These are phyloP conservation scores for Ischnus inquisitorius DNA, from an alignment of 2,888 invertebrate genomes.

Conservation along the genomic window DNA sequence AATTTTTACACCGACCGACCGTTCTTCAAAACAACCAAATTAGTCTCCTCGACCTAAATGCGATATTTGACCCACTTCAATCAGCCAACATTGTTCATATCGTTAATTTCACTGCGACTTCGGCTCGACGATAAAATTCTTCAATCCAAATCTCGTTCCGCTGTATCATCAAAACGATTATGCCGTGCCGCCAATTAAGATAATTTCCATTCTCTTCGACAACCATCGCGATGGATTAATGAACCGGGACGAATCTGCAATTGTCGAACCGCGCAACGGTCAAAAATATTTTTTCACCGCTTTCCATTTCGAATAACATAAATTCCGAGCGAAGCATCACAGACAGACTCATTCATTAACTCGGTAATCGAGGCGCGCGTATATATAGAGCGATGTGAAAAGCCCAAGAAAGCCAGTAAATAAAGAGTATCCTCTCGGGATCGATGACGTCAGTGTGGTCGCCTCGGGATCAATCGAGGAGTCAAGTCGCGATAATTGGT, in stretches of 20 bases:
- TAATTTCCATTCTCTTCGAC: not conserved
- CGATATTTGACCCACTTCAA: no score
- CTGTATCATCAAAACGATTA: not conserved
- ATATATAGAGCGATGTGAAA: not conserved
- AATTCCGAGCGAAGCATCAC: not conserved
- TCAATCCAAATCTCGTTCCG: not conserved
- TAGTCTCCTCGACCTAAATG: not conserved
- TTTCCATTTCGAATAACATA: not conserved
- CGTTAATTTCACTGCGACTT: no score
- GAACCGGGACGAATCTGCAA: not conserved
- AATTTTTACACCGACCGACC: no score
- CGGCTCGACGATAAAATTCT: no score
- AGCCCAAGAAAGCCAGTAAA: not conserved
- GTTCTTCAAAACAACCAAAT: no score
- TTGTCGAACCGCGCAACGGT: not conserved
- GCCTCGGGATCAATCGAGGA: conserved; percentile 82
- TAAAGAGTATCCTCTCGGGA: conserved; percentile 1
- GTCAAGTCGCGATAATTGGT: conserved; percentile 84
- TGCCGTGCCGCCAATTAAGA: not conserved
- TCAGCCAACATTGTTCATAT: no score
- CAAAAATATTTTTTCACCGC: not conserved
- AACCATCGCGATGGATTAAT: not conserved
- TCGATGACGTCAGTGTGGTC: conserved; percentile 75
- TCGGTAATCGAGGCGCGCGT: not conserved
- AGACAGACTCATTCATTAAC: not conserved